Conservation (phyloP, 1,140 invertebrate genomes). For the Antheraea pernyi region DNA sequence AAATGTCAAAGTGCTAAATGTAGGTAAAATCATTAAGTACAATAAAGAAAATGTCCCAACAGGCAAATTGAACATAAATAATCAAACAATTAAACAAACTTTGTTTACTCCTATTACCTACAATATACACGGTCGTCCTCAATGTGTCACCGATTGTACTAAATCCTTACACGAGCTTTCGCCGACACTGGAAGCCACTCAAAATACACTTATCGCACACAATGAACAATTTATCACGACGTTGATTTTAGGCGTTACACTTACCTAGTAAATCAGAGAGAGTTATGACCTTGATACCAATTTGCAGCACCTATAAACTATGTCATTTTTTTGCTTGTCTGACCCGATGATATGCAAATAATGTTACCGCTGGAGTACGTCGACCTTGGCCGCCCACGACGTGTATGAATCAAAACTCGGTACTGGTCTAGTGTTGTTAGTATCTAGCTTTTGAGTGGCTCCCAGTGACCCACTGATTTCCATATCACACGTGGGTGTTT, state of each 20-base stretch:
- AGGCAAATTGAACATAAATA: too few species aligned
- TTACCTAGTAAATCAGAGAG: constrained; percentile 73
- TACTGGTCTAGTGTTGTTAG: constrained; percentile 42
- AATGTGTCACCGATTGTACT: constrained; percentile 37
- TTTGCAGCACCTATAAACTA: constrained; percentile 57
- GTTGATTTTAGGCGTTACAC: constrained; percentile 75
- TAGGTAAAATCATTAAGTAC: too few species aligned
- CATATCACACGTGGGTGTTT: constrained; percentile 59
- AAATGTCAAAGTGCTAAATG: too few species aligned
- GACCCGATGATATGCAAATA: constrained; percentile 68
- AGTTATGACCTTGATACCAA: constrained; percentile 71
- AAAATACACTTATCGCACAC: constrained; percentile 71
- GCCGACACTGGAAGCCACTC: constrained; percentile 68
- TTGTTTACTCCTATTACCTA: constrained; percentile 10
- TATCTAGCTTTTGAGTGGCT: constrained; percentile 50
- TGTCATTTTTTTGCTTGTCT: constrained; percentile 69
- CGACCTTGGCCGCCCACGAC: constrained; percentile 70
- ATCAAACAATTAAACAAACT: background rate
- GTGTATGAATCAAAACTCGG: constrained; percentile 60
- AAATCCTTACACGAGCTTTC: constrained; percentile 60
- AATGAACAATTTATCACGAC: constrained; percentile 73
- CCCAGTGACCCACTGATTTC: constrained; percentile 74
- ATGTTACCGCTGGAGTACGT: constrained; percentile 72
- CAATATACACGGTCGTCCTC: background rate
- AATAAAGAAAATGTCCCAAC: too few species aligned